These are phyloP conservation scores for Notodonta dromedarius DNA, from an alignment of 2,888 invertebrate genomes.

Conservation along the genomic window DNA sequence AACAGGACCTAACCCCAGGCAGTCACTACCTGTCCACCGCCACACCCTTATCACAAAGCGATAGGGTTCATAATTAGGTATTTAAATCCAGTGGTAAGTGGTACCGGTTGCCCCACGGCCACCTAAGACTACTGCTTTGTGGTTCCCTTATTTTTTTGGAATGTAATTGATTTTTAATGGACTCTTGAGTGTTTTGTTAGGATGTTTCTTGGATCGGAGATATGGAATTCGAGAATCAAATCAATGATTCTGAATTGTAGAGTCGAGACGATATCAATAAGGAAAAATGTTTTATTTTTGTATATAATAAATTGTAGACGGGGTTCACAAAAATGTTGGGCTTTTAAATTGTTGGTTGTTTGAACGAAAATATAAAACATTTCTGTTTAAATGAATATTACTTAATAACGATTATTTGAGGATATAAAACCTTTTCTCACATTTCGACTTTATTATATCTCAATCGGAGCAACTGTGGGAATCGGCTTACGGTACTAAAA, in stretches of 20 bases:
- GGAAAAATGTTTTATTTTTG: too few species aligned
- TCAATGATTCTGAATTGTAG: too few species aligned
- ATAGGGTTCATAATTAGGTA: slow-evolving; percentile 27
- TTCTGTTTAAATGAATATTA: too few species aligned
- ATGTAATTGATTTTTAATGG: slow-evolving; percentile 55
- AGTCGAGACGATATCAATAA: too few species aligned
- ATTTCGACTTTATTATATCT: slow-evolving; percentile 18
- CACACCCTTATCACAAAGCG: slow-evolving; percentile 14
- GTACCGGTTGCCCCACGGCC: slow-evolving; percentile 36
- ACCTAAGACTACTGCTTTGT: slow-evolving; percentile 43
- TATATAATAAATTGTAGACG: not conserved
- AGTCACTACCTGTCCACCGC: slow-evolving; percentile 23
- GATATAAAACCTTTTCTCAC: not conserved
- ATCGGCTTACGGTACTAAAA: slow-evolving; percentile 27
- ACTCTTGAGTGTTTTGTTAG: slow-evolving; percentile 32
- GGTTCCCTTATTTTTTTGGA: slow-evolving; percentile 38
- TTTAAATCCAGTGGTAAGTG: slow-evolving; percentile 13
- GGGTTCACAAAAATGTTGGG: too few species aligned
- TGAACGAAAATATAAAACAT: too few species aligned
- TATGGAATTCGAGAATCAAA: slow-evolving; percentile 15
- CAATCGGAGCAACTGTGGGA: slow-evolving; percentile 22
- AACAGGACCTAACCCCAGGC: slow-evolving; percentile 43
- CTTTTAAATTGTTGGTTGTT: too few species aligned
- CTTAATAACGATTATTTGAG: not conserved
- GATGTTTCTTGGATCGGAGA: slow-evolving; percentile 34